Conservation (phyloP, 2,797 vertebrate species). For the Amphiprion clarkii region DNA sequence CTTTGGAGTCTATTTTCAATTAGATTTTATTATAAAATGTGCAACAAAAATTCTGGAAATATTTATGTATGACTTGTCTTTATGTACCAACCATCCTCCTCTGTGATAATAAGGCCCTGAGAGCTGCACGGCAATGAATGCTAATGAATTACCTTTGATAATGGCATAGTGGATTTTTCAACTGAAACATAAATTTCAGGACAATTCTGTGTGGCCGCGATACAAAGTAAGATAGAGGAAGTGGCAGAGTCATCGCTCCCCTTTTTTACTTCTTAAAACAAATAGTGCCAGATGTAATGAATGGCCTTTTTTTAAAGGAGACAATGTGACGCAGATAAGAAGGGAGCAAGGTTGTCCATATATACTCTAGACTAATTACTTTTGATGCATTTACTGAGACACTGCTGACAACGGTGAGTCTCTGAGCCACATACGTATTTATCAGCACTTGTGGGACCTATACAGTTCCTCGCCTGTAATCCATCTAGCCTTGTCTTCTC, state of each 20-base stretch:
- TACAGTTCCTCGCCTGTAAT: conserved; percentile 80
- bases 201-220: conserved; percentile 20
- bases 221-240: conserved; percentile 52
- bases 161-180: conserved; percentile 27
- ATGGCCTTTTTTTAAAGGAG: conserved; percentile 66
- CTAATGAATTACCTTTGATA: conserved; percentile 29
- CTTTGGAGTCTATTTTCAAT: conserved; percentile 23
- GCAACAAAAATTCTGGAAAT: conserved; percentile 4
- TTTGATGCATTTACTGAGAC: conserved; percentile 80
- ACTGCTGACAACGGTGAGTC: conserved; percentile 74
- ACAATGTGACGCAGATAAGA: conserved; percentile 79
- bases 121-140: neutral
- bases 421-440: conserved; percentile 82
- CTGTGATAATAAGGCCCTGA: neutral
- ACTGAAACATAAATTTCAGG: conserved; percentile 45
- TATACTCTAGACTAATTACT: conserved; percentile 83
- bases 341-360: conserved; percentile 72
- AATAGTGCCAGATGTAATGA: conserved; percentile 66
- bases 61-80: neutral
- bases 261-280: conserved; percentile 61
- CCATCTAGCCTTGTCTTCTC: conserved; percentile 80
- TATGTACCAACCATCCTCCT: conserved; percentile 5
- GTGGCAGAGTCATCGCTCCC: conserved; percentile 23
- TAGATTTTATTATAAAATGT: conserved; percentile 30
- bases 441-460: conserved; percentile 83